A percentile compares a stretch with the other conserved stretches of the same genome.
These are phyloP conservation scores for Listronotus bonariensis DNA, from an alignment of 1,140 invertebrate genomes.

Conservation along the genomic window DNA sequence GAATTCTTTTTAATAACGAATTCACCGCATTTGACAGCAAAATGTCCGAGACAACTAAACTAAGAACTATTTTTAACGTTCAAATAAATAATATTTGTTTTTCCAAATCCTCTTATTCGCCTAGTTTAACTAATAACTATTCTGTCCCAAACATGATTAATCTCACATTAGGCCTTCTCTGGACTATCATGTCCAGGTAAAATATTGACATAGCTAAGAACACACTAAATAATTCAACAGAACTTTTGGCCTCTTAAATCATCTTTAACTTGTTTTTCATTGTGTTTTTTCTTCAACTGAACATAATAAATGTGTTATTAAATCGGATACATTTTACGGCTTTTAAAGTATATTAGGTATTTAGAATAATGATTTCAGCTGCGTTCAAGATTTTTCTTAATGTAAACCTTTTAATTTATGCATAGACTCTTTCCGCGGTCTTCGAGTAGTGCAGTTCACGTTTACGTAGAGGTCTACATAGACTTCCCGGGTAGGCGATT, in stretches of 20 bases:
- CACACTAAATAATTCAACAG: slow-evolving; percentile 37
- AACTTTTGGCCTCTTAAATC: slow-evolving; percentile 26
- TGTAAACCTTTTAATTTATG: neutral
- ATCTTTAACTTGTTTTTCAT: slow-evolving; percentile 36
- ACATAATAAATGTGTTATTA: slow-evolving; percentile 37
- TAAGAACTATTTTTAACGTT: no score
- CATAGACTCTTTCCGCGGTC: neutral
- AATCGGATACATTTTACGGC: slow-evolving; percentile 30
- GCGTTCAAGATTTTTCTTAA: neutral
- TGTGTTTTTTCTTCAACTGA: slow-evolving; percentile 24
- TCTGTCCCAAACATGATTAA: no score
- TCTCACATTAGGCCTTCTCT: slow-evolving; percentile 15
- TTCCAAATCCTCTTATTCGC: no score
- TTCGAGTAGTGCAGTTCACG: no score
- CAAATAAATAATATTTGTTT: no score
- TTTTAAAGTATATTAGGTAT: slow-evolving; percentile 18
- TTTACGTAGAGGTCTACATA: no score
- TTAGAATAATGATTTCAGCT: neutral
- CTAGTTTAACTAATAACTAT: no score
- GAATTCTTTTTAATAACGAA: no score
- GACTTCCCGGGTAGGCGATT: no score
- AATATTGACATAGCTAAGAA: slow-evolving; percentile 27
- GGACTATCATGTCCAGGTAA: slow-evolving; percentile 29
- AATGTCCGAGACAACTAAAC: no score
- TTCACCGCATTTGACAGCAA: no score